Base-by-base conservation (phyloP, 2,797 vertebrate genomes). In the Chrysocyon brachyurus region DNA sequence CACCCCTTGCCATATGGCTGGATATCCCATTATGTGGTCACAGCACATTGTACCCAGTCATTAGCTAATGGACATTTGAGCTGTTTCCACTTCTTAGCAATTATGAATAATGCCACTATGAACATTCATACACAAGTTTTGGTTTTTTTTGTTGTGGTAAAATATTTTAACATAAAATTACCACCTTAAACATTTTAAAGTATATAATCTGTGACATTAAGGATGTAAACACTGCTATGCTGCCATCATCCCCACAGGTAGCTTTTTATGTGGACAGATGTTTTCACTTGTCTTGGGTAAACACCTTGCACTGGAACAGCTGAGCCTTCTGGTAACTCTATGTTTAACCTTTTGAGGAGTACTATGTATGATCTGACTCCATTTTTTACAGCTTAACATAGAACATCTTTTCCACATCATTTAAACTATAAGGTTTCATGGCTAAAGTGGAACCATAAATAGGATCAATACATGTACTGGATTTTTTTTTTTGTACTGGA, bases 171-270 rank as follows among this genome's bases (percentile, higher is more conserved):
- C 28, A n/a, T 66, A 40, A 31, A 56, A 11, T 40, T 15, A 31
- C 63, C 49, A 68, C n/a, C 15, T 16, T 11, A 31, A 56, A 26
- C 26, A 2, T n/a, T 49, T 63, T 36, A 31, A 46, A 63, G 68
- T 33, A 11, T 33, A 8, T 36, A 16, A 59, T 5, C 9, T 59
- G 26, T 5, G 52, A 33, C 22, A 36, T 4, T 21, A 15, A 66
- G 61, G n/a, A 56, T 24, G 11, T 2, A 6, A 56, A 22, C 73
- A 28, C n/a, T 54, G 5, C 12, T 22, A 46, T 54, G 68, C 68
- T 8, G 1, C 8, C 24, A 15, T 6, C 4, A 19, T 2, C 70
- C 36, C 64, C 17, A 2, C 2, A 26, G 17, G 4, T 1, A 36
- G 56, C 16, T 77, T 21, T n/a, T 33, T 5, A 52, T 22, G 24